Evolutionary conservation across 2,113 vertebrate genomes (phyloP), one percentile per base, ranked within the genome.

Genomic region (Aplodontia rufa): DNA sequence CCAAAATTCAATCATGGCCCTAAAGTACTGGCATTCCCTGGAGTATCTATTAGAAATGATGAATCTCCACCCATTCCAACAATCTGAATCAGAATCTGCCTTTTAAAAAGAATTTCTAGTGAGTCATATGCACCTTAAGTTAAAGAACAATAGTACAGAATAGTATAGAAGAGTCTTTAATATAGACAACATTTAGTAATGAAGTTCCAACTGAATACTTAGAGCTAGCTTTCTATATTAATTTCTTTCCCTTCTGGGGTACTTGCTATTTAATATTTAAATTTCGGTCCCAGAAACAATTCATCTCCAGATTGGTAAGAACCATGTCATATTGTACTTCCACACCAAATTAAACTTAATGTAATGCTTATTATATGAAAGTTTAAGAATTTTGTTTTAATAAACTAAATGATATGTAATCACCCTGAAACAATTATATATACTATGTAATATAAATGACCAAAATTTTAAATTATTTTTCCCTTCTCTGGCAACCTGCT

Each of bases 381-480:
- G 17, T 3, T 91, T 62, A 45, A 82, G 40, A 76, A 91, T 66
- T 81, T 69, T 90, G 20, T 69, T 90, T 88, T 89, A 78, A 85
- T 91, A 55, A 88, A 84, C 47, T 86, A 92, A 90, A n/a, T 60
- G 37, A 84, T 30, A 86, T 86, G 13, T 90, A 6, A 24, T 9
- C 55, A 58, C 22, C 22, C 22, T 58, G 8, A 60, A 60, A 22
- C 58, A 58, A 83, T 42, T 74, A 83, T 3, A 30, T 74, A 83
- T 3, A 30, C 53, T 60, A 75, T 28, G 22, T 81, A 88, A 84
- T 64, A 90, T 6, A 96, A 90, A 90, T 26, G 79, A 78, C 6
- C 82, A 55, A 92, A 93, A 86, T 3, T 60, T 22, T 91, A 74
- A 87, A 68, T 47, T 93, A 91, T 17, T 92, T 37, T 87, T 92